Conservation (phyloP, 2,888 invertebrate species). For the Caenorhabditis sp. region DNA sequence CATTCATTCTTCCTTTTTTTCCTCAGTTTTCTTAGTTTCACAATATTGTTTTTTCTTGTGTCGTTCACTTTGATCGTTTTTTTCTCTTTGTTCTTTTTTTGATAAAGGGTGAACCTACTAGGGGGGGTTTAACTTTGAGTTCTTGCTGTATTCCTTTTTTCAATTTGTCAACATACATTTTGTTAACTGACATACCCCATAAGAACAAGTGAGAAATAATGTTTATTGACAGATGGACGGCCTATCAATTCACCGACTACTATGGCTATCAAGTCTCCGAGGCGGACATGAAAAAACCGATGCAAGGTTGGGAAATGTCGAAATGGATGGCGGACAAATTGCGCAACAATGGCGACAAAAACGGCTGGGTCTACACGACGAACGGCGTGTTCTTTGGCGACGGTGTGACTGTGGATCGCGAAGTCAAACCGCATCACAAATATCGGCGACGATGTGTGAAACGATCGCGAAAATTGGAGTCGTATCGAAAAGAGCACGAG, state of each 20-base stretch:
- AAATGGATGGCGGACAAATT: slow-evolving; percentile 57
- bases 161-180: no score
- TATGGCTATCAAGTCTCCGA: slow-evolving; percentile 46
- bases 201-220: no score
- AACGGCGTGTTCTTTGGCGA: slow-evolving; percentile 51
- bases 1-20: no score
- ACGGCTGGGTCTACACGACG: slow-evolving; percentile 62
- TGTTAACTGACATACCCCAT: no score
- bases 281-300: slow-evolving; percentile 16
- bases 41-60: no score
- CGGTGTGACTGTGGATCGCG: slow-evolving; percentile 25
- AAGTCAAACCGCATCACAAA: slow-evolving; percentile 21
- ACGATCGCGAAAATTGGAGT: slow-evolving; percentile 9
- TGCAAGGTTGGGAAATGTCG: slow-evolving; percentile 14
- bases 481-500: slow-evolving; percentile 24
- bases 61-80: no score
- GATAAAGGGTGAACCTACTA: no score
- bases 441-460: slow-evolving; percentile 20
- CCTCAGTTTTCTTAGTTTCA: no score
- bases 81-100: no score
- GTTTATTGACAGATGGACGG: slow-evolving; percentile 37
- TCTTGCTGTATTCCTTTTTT: no score
- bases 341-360: slow-evolving; percentile 56
- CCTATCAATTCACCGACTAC: slow-evolving; percentile 45
- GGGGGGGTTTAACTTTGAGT: no score